phyloP scores from a whole-genome alignment of 2,888 invertebrate genomes.

The Ophioninae sp. region DNA sequence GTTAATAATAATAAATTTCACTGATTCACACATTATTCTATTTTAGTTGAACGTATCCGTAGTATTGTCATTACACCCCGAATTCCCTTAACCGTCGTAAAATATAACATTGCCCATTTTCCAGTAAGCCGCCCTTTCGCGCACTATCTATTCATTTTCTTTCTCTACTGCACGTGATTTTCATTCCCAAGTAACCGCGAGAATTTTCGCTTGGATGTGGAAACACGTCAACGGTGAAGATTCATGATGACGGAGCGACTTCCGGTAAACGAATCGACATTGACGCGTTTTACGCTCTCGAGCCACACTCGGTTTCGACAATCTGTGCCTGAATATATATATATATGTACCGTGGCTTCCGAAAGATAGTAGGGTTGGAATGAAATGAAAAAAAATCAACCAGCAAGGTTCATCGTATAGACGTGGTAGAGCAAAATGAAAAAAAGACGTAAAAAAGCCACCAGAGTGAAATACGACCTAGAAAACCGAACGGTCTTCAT shows the following conservation, averaged over 20 bases:
- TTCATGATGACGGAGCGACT: constrained; percentile 56
- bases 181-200: constrained; percentile 34
- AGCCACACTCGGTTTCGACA: constrained; percentile 31
- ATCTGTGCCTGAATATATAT: constrained; percentile 1
- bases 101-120: constrained; percentile 41
- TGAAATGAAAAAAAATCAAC: constrained; percentile 33
- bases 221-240: constrained; percentile 42
- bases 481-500: constrained; percentile 79
- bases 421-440: constrained; percentile 42
- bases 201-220: constrained; percentile 29
- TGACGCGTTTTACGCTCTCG: constrained; percentile 47
- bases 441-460: constrained; percentile 49
- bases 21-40: too few relatives aligned
- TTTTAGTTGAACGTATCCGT: too few relatives aligned
- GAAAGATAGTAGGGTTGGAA: constrained; percentile 22
- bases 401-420: constrained; percentile 50
- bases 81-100: constrained; percentile 24
- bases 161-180: neutral
- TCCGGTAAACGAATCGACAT: constrained; percentile 49
- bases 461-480: constrained; percentile 74
- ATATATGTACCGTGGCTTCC: constrained; percentile 10
- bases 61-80: neutral
- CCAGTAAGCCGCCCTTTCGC: constrained; percentile 11
- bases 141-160: constrained; percentile 1
- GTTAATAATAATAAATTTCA: too few relatives aligned